Evolutionary conservation across 2,888 invertebrate species (phyloP).

Genomic region (Hypsopygia costalis): DNA sequence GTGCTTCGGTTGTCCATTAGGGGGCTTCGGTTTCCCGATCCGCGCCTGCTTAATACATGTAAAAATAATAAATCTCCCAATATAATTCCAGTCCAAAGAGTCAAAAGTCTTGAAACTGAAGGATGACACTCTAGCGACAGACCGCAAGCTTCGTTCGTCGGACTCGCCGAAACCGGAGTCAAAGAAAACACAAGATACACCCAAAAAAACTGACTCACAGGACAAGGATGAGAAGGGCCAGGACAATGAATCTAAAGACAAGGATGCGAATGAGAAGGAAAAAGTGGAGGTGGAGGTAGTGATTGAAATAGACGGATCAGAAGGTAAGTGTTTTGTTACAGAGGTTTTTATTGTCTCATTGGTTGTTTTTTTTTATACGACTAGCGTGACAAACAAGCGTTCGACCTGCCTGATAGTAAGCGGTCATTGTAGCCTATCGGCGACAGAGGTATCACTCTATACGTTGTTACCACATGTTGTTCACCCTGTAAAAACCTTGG

Average conservation of each 20-base stretch:
- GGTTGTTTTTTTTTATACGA: too few relatives aligned
- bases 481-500: too few relatives aligned
- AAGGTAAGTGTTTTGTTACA: conserved; percentile 37
- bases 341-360: too few relatives aligned
- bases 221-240: conserved; percentile 21
- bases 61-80: too few relatives aligned
- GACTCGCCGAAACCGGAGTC: conserved; percentile 55
- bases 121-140: conserved; percentile 44
- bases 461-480: too few relatives aligned
- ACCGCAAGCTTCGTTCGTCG: conserved; percentile 56
- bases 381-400: too few relatives aligned
- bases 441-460: too few relatives aligned
- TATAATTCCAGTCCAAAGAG: conserved; percentile 56
- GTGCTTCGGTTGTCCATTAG: too few relatives aligned
- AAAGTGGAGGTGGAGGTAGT: conserved; percentile 40
- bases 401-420: too few relatives aligned
- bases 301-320: conserved; percentile 38
- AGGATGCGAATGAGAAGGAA: conserved; percentile 19
- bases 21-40: too few relatives aligned
- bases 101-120: conserved; percentile 57
- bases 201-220: conserved; percentile 17
- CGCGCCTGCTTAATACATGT: too few relatives aligned
- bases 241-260: conserved; percentile 20
- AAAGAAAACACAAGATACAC: conserved; percentile 27
- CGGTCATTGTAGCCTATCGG: too few relatives aligned